Evolutionary conservation across 2,113 vertebrate species (phyloP).

Genomic region (Zosterops hypoxanthus): DNA sequence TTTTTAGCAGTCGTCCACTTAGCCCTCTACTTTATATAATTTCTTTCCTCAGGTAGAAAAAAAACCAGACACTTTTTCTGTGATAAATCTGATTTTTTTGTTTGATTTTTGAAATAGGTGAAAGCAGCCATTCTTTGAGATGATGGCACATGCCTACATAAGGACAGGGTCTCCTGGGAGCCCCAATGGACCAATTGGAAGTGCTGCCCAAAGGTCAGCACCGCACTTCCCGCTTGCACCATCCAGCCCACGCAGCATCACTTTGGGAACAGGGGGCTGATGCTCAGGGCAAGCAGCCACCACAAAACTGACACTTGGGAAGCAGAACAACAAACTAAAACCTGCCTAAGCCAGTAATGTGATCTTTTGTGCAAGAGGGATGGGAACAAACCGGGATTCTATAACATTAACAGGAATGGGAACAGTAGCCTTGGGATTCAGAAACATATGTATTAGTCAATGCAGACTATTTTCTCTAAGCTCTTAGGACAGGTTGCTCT

Average conservation of each 20-base stretch:
- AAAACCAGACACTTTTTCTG: too few species aligned
- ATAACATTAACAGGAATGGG: neutral
- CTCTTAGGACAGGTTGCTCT: neutral
- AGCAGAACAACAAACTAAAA: neutral
- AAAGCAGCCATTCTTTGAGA: neutral
- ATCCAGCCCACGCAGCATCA: neutral
- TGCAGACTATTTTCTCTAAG: neutral
- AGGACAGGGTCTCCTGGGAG: neutral
- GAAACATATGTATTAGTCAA: neutral
- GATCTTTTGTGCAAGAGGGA: neutral
- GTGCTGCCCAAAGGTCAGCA: too few species aligned
- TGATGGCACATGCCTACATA: too few species aligned
- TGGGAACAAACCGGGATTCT: neutral
- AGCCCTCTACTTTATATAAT: neutral
- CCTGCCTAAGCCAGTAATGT: neutral
- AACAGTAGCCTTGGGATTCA: neutral
- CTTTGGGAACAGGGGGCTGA: neutral
- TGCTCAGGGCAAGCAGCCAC: neutral
- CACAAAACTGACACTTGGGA: neutral
- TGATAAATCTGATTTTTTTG: neutral
- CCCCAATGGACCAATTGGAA: rapidly evolving
- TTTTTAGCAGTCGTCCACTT: neutral
- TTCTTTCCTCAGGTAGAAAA: neutral
- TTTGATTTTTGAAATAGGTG: neutral
- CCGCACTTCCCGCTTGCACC: rapidly evolving